phyloP scores from a whole-genome alignment of 2,797 vertebrate genomes.

The Pachyuromys duprasi region DNA sequence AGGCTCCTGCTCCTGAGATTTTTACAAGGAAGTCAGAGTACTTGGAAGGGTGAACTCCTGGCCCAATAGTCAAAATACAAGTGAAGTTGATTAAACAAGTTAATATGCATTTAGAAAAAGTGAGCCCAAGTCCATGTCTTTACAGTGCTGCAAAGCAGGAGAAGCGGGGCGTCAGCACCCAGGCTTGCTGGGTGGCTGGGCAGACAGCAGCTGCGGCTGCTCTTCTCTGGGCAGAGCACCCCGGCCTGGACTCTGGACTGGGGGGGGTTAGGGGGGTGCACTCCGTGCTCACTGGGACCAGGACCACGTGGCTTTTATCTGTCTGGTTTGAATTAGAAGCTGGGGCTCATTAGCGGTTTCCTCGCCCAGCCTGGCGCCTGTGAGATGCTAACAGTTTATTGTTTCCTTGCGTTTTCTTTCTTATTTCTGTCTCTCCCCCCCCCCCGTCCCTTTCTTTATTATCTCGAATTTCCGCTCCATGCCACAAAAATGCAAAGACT shows the following conservation, averaged over 20 bases:
- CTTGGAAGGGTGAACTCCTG: not conserved
- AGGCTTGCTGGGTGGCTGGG: too few relatives aligned
- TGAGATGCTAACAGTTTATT: slow-evolving; percentile 79
- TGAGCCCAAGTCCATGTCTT: not conserved
- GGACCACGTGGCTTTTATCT: not conserved
- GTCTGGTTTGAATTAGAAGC: slow-evolving; percentile 74
- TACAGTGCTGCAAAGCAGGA: not conserved
- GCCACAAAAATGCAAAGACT: slow-evolving; percentile 64
- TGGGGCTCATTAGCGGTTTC: slow-evolving; percentile 77
- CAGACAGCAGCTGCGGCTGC: not conserved
- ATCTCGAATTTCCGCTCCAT: slow-evolving; percentile 65
- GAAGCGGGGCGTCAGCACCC: accelerated
- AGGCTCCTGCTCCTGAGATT: not conserved
- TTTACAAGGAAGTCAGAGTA: not conserved
- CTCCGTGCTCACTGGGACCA: not conserved
- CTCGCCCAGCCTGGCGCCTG: slow-evolving; percentile 71
- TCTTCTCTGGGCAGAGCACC: not conserved
- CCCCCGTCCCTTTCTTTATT: slow-evolving; percentile 51
- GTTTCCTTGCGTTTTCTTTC: slow-evolving; percentile 68
- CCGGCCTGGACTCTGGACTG: not conserved
- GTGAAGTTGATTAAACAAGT: not conserved
- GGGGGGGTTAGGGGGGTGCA: not conserved
- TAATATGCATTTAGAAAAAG: not conserved
- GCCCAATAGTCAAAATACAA: not conserved
- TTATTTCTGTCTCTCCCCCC: slow-evolving; percentile 36